Evolutionary conservation across 2,888 invertebrate species (phyloP).

Genomic region (Eupithecia centaureata): DNA sequence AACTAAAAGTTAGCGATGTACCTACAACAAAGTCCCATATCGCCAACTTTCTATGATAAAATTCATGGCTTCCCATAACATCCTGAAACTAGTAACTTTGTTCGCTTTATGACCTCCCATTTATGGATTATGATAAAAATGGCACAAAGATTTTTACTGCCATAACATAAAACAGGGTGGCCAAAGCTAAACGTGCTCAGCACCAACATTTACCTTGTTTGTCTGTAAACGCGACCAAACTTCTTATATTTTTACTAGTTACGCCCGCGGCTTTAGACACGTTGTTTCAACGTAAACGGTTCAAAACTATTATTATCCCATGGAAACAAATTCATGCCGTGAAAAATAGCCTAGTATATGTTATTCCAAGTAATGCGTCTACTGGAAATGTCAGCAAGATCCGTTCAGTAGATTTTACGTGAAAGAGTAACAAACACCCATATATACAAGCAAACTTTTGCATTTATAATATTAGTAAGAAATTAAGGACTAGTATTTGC

Average conservation of each 20-base stretch:
- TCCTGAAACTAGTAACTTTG: conserved; percentile 30
- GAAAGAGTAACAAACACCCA: too few species aligned
- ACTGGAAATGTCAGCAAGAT: too few species aligned
- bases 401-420: too few species aligned
- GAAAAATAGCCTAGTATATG: too few species aligned
- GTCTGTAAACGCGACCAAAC: conserved; percentile 40
- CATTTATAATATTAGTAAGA: too few species aligned
- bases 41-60: conserved; percentile 20
- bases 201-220: conserved; percentile 38
- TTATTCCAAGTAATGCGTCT: too few species aligned
- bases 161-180: conserved; percentile 36
- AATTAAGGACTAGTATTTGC: too few species aligned
- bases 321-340: too few species aligned
- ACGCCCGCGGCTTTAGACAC: too few species aligned
- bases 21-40: neutral
- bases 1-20: conserved; percentile 4
- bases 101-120: conserved; percentile 31
- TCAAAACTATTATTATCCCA: too few species aligned
- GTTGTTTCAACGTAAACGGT: too few species aligned
- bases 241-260: conserved; percentile 36
- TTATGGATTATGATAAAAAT: conserved; percentile 36
- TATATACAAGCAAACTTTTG: too few species aligned
- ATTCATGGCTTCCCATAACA: conserved; percentile 22
- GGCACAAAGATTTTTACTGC: conserved; percentile 38
- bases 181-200: conserved; percentile 40